Base-by-base conservation (phyloP, 92 coral and sea anemone genomes). In the Siderastrea siderea region DNA sequence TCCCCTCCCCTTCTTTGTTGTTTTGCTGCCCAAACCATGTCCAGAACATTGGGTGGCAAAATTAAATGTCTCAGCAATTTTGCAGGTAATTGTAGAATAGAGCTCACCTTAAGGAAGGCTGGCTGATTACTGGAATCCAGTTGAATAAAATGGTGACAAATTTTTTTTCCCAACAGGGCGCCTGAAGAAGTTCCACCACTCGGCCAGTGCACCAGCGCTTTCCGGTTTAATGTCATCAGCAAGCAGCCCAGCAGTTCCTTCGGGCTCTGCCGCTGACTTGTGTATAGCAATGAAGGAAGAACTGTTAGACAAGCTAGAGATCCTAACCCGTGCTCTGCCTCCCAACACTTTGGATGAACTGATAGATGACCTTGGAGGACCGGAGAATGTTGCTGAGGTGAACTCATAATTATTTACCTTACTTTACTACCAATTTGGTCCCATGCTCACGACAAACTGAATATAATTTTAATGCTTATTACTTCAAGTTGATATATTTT, bases 321-420 rank as follows among this genome's bases (percentile, higher is more conserved):
- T 60, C 13, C 91, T 98, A 48, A 94, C 92, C 6, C 70, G 70
- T 47, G 86, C 68, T 51, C 80, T 98, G 16, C 99, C 99, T 11
- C 92, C 94, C 64, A 98, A 98, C 82, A 98, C 99, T 55, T 83
- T 98, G 9, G 99, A 98, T 86, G 94, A 98, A 79, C 92, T 98
- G 59, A 94, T 98, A 53, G 90, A 98, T 71, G 91, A 93, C 43
- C 84, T 98, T 3, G 99, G 99, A n/a, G 99, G 99, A 57, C 98
- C 99, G 11, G 94, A 94, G 7, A 78, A 79, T 19, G 99, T 98
- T 61, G 82, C 99, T 3, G 99, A 98, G 96, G 99, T 98, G 19
- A 79, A 83, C 66, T 16, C 19, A 16, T 26, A 26, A 26, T 26
- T 26, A 26, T 26, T 26, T 26, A 26, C 38, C 38, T 26, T 26